Conservation (phyloP, 2,797 vertebrate genomes). For the Arctocebus calabarensis region DNA sequence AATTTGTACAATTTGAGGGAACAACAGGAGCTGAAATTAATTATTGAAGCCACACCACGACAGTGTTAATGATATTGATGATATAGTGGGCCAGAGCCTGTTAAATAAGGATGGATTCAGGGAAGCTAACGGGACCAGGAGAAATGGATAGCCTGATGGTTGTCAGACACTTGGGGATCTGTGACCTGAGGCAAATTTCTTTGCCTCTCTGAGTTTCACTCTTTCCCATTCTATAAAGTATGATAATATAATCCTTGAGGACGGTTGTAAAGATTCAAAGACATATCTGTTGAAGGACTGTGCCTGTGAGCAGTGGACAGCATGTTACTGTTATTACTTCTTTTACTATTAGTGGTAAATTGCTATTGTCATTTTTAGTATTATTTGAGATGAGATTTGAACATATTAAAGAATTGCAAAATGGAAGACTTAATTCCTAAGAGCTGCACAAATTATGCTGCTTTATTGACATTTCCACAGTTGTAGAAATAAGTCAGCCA, state of each 20-base stretch:
- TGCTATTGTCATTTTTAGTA: background rate
- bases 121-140: background rate
- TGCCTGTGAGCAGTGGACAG: background rate
- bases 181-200: background rate
- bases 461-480: background rate
- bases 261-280: background rate
- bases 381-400: slow-evolving; percentile 1
- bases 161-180: background rate
- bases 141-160: too few species aligned
- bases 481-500: slow-evolving; percentile 2
- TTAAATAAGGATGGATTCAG: background rate
- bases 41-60: background rate
- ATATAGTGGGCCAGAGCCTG: background rate
- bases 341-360: slow-evolving; percentile 1
- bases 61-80: background rate
- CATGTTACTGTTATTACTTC: background rate
- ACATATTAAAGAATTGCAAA: background rate
- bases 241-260: background rate
- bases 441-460: background rate
- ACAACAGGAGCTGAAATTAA: background rate
- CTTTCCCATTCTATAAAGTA: background rate
- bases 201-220: background rate
- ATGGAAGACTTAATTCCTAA: background rate
- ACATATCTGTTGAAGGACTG: background rate
- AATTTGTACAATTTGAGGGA: slow-evolving; percentile 17